These are phyloP conservation scores for Rhipidura dahli DNA, from an alignment of 2,113 vertebrate species.

Conservation along the genomic window DNA sequence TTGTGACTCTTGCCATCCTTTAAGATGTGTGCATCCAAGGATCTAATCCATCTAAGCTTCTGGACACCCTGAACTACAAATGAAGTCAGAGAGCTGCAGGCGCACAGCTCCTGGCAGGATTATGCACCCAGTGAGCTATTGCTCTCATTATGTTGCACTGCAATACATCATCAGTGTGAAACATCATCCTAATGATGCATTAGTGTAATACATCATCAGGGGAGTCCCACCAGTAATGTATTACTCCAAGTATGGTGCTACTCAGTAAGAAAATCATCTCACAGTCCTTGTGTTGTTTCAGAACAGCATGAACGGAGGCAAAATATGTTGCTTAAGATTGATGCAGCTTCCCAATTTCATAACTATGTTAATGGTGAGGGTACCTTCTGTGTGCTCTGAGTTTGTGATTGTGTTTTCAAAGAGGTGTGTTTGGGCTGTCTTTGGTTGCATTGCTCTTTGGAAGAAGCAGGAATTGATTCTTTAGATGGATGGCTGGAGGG, in stretches of 20 bases:
- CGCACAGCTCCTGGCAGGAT: slow-evolving; percentile 50
- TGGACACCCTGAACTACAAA: slow-evolving; percentile 37
- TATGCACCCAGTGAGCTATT: slow-evolving; percentile 68
- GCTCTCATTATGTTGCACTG: slow-evolving; percentile 71
- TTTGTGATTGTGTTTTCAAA: not conserved
- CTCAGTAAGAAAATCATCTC: slow-evolving; percentile 25
- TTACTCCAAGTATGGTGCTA: slow-evolving; percentile 39
- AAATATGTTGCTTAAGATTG: not conserved
- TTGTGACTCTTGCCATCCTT: slow-evolving; percentile 37
- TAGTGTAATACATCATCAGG: slow-evolving; percentile 72
- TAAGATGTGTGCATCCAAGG: not conserved
- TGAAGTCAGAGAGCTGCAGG: slow-evolving; percentile 47
- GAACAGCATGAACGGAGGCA: not conserved
- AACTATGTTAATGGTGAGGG: not conserved
- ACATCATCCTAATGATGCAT: slow-evolving; percentile 74
- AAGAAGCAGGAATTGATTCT: slow-evolving; percentile 17
- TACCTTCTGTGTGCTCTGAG: not conserved
- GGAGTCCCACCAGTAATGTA: slow-evolving; percentile 67
- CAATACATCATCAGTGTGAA: slow-evolving; percentile 66
- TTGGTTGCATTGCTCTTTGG: not conserved
- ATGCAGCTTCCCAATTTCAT: not conserved
- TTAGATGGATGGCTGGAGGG: not conserved
- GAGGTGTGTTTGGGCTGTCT: not conserved
- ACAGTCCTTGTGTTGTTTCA: slow-evolving; percentile 1
- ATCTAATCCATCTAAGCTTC: slow-evolving; percentile 26